Evolutionary conservation across 2,888 invertebrate genomes (phyloP), one percentile per base, ranked within the genome.

Genomic region (Oxyteleia sp.): DNA sequence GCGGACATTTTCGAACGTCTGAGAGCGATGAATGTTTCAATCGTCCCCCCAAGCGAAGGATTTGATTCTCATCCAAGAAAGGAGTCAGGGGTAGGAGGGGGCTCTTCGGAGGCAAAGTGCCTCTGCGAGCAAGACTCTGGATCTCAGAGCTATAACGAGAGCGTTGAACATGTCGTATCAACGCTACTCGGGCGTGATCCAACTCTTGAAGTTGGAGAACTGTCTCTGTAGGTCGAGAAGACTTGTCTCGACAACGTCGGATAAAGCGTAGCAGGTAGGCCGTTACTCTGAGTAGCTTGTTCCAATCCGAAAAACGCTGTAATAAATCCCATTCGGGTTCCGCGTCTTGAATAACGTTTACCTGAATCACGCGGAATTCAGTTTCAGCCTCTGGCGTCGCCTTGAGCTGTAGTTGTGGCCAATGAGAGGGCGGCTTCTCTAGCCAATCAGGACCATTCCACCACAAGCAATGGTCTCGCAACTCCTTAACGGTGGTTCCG

Each of bases 1-100:
- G 16, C 0, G 78, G 78, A 11, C 84, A 76, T 53, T 80, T 78
- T 13, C 55, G 45, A 1, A 79, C 76, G 20, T 38, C 72, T 1
- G 53, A 41, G 11, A 85, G 18, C 0, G 45, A n/a, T 3, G 80
- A 57, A 55, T 86, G 23, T 20, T 57, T n/a, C 16, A 87, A 61
- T 59, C 87, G 43, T 8, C 85, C 86, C 10, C 85, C 87, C 1
- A 87, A 82, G 43, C 85, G 16, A 76, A 41, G 26, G 10, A 35
- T 5, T 10, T 15, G 13, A 0, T 15, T 0, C 11, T 26, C 16
- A 29, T 32, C 55, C 4, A 32, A 4, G 11, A 32, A 55, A 15
- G 55, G 55, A 55, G 16, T 55, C 0, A 55, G 15, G 2, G 55
- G 32, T 4, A 32, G 3, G 4, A 55, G 16, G 4, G 16, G 7